Evolutionary conservation across 1,140 invertebrate species (phyloP).

Genomic region (Calosoma granatense): DNA sequence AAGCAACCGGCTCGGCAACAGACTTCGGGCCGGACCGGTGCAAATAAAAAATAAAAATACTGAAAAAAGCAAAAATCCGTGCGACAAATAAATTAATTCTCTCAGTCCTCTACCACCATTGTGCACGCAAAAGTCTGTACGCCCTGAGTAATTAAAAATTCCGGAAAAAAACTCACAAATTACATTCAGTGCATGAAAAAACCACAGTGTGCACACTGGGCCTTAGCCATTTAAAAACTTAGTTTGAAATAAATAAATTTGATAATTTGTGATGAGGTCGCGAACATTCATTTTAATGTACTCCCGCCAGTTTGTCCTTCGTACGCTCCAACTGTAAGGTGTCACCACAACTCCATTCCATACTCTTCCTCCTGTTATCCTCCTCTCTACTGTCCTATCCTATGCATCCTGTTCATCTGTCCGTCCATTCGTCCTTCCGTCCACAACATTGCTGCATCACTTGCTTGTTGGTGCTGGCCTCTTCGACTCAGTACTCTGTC

Average conservation of each 20-base stretch:
- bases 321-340: background rate
- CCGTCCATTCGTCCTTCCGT: no score
- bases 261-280: conserved; percentile 1
- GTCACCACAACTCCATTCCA: no score
- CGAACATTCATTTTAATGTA: background rate
- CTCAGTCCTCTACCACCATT: conserved; percentile 3
- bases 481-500: no score
- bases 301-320: no score
- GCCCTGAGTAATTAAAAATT: conserved; percentile 6
- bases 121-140: conserved; percentile 3
- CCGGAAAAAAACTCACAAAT: conserved; percentile 6
- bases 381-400: no score
- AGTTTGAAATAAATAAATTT: conserved; percentile 8
- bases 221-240: background rate
- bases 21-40: background rate
- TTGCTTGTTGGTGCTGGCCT: no score
- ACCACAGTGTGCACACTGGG: background rate
- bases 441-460: no score
- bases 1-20: background rate
- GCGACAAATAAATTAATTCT: conserved; percentile 9
- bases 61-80: conserved; percentile 1
- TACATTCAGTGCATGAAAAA: background rate
- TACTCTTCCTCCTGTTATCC: no score
- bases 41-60: background rate
- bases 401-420: no score